Evolutionary conservation across 2,797 vertebrate species (phyloP).

Genomic region (Phoebastria nigripes): DNA sequence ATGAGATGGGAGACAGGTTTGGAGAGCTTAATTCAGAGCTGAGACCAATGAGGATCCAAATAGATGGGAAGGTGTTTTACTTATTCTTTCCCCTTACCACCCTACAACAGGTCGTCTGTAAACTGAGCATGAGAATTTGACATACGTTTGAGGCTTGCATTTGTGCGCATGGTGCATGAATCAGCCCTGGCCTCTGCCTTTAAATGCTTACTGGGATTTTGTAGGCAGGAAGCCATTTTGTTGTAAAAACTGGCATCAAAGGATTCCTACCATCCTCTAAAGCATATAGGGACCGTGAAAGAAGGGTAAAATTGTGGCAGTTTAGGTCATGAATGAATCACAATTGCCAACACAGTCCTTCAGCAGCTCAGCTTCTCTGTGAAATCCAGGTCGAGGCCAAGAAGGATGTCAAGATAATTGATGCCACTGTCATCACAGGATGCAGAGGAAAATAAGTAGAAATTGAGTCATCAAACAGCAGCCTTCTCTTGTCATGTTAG

Average conservation of each 20-base stretch:
- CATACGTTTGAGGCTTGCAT: background rate
- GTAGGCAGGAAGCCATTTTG: background rate
- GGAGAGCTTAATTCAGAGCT: background rate
- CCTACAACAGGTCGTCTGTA: background rate
- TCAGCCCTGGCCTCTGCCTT: background rate
- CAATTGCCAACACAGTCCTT: background rate
- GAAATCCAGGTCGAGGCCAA: background rate
- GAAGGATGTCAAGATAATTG: background rate
- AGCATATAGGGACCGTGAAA: background rate
- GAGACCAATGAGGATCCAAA: background rate
- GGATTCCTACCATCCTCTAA: background rate
- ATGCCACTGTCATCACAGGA: background rate
- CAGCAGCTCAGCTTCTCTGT: background rate
- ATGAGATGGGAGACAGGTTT: background rate
- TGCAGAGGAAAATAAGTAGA: background rate
- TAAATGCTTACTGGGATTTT: background rate
- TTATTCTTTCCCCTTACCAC: background rate
- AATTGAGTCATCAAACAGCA: background rate
- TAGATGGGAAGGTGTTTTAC: background rate
- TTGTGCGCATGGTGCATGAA: background rate
- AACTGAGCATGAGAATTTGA: background rate
- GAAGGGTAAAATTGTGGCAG: background rate
- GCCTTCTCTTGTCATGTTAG: background rate
- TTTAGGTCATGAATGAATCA: background rate
- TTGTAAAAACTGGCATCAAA: background rate